Conservation (phyloP, 2,113 vertebrate genomes). For the Eupsittula cactorum region DNA sequence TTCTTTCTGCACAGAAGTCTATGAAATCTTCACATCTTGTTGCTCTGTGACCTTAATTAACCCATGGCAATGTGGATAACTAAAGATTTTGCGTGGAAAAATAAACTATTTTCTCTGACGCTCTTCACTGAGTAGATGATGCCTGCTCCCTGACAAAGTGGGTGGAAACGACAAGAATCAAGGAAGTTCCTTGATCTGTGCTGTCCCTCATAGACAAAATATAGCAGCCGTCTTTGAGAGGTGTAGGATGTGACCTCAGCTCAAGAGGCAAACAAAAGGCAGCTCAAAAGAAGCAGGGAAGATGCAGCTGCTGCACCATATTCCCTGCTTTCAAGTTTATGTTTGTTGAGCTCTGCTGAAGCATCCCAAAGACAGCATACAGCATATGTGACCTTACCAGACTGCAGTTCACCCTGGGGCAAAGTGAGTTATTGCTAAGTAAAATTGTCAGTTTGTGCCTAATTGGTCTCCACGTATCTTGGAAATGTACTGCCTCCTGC, state of each 20-base stretch:
- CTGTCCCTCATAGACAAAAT: neutral
- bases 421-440: neutral
- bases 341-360: neutral
- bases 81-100: neutral
- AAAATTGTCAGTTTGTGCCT: neutral
- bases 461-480: neutral
- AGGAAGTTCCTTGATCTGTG: neutral
- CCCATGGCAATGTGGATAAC: neutral
- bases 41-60: neutral
- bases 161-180: neutral
- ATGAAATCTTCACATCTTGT: neutral
- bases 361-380: neutral
- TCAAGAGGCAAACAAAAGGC: neutral
- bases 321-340: neutral
- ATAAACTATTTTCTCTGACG: neutral
- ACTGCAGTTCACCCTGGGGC: neutral
- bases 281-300: neutral
- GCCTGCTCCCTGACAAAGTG: neutral
- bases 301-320: neutral
- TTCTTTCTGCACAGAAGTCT: neutral
- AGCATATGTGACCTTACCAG: neutral
- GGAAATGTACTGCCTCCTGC: neutral
- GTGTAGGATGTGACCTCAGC: fast-evolving
- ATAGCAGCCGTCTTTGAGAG: fast-evolving
- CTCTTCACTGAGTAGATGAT: neutral